These are phyloP conservation scores for rabbit (Oryctolagus cuniculus) DNA, from an alignment of 2,113 vertebrate species.

Conservation along the genomic window DNA sequence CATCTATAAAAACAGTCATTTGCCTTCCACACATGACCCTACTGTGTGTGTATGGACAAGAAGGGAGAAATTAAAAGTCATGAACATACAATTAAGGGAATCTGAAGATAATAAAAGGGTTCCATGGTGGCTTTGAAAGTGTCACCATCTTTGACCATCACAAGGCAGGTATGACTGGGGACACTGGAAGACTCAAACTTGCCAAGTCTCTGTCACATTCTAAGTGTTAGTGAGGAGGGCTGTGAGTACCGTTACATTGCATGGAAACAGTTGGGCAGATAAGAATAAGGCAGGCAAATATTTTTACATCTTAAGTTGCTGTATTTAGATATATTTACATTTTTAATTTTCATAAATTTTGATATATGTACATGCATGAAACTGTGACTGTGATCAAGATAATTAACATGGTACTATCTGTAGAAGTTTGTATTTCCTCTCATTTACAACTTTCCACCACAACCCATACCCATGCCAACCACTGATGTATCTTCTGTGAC, in stretches of 20 bases:
- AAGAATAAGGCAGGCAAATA: not conserved
- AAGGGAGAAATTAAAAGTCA: not conserved
- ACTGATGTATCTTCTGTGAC: not conserved
- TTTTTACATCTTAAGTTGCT: not conserved
- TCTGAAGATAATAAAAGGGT: not conserved
- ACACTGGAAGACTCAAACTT: not conserved
- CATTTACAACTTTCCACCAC: not conserved
- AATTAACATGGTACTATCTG: not conserved
- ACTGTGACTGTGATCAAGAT: not conserved
- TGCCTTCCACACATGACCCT: not conserved
- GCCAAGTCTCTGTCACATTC: not conserved
- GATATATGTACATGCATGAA: not conserved
- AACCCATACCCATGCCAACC: not conserved
- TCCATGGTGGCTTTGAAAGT: not conserved
- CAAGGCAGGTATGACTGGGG: not conserved
- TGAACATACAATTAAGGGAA: not conserved
- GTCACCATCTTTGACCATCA: not conserved
- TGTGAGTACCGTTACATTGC: too few relatives aligned
- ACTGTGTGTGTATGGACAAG: rapidly evolving
- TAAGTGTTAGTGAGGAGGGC: not conserved
- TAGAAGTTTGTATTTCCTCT: not conserved
- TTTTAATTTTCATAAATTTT: not conserved
- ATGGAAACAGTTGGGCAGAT: not conserved
- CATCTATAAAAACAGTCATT: not conserved
- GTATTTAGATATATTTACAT: not conserved